Evolutionary conservation across 2,113 vertebrate genomes (phyloP).

Genomic region (Haliaeetus leucogaster): DNA sequence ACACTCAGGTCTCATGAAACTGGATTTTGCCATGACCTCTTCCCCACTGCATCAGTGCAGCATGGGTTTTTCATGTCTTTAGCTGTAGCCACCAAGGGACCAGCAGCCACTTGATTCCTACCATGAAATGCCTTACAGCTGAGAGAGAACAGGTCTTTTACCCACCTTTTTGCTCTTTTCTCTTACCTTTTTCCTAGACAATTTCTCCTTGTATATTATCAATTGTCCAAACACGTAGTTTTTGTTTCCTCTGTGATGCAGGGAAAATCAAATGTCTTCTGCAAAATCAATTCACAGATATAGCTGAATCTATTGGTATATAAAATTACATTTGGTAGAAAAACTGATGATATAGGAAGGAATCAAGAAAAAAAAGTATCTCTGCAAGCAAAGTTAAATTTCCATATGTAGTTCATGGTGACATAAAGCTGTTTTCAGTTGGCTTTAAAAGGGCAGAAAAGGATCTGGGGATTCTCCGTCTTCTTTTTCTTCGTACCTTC

Average conservation of each 20-base stretch:
- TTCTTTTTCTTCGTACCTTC: background rate
- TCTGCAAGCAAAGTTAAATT: background rate
- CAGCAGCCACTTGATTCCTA: background rate
- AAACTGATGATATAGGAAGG: background rate
- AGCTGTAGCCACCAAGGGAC: background rate
- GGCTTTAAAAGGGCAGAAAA: background rate
- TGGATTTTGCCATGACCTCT: background rate
- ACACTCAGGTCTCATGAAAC: background rate
- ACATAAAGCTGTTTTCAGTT: background rate
- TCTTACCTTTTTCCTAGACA: background rate
- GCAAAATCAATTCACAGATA: background rate
- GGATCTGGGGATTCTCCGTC: background rate
- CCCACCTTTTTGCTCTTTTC: background rate
- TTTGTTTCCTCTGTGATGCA: background rate
- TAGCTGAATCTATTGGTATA: background rate
- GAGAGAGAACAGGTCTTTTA: background rate
- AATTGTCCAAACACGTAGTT: background rate
- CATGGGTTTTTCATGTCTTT: fast-evolving
- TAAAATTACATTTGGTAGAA: background rate
- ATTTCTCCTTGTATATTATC: background rate
- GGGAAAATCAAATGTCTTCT: background rate
- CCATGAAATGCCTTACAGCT: background rate
- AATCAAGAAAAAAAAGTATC: background rate
- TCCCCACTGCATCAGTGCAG: fast-evolving
- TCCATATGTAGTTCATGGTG: background rate